A percentile compares a stretch with the other conserved stretches of the same genome.
Conservation (phyloP, 2,113 vertebrate species). For the Cyanoramphus novaezelandiae region DNA sequence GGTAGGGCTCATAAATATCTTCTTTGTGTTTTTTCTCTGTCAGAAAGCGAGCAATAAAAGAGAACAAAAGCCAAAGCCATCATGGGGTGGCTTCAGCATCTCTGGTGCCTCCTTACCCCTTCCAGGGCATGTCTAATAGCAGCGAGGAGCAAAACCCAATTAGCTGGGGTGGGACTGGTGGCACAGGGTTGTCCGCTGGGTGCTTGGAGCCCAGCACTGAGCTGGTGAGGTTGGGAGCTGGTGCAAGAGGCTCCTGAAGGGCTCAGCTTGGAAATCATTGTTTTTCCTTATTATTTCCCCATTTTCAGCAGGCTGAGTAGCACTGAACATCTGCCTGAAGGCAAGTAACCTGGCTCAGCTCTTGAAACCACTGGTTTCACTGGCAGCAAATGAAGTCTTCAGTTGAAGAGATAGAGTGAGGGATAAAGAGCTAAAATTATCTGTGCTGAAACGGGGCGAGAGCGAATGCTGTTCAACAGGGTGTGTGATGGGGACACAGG, state of each 20-base stretch:
- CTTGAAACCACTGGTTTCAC: slow-evolving; percentile 4
- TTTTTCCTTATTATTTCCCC: slow-evolving; percentile 20
- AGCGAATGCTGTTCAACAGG: background rate
- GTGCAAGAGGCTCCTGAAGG: background rate
- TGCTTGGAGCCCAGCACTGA: background rate
- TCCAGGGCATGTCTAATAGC: background rate
- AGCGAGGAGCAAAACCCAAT: background rate
- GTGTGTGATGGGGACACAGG: background rate
- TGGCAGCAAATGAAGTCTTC: slow-evolving; percentile 19
- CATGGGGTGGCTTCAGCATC: background rate
- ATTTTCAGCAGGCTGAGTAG: slow-evolving; percentile 4
- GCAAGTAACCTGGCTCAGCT: slow-evolving; percentile 27
- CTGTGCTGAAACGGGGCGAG: background rate
- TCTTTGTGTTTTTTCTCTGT: slow-evolving; percentile 7
- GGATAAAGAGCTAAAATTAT: background rate
- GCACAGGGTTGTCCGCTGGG: background rate
- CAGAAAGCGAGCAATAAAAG: background rate
- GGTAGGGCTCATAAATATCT: slow-evolving; percentile 41
- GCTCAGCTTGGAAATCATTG: background rate
- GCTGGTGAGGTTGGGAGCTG: background rate
- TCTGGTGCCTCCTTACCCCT: background rate
- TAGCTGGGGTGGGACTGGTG: background rate
- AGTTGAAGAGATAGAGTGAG: background rate
- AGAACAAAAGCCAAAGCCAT: background rate
- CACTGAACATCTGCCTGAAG: slow-evolving; percentile 30